Conservation (phyloP, 2,113 vertebrate species). For the Poeciliopsis occidentalis region DNA sequence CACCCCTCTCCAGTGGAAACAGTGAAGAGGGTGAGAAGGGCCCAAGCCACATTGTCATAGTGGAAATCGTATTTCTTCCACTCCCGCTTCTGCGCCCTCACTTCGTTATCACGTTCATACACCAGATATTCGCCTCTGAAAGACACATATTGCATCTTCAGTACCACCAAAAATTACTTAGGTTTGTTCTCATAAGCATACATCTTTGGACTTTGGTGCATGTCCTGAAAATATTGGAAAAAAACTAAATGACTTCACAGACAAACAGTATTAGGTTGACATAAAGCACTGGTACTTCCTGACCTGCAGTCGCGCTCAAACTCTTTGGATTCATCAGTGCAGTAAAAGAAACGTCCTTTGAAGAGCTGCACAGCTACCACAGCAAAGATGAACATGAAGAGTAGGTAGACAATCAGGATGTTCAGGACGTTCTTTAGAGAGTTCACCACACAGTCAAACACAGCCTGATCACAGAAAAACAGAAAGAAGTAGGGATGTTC, state of each 20-base stretch:
- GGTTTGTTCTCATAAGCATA: neutral
- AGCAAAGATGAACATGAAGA: constrained; percentile 99
- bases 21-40: constrained; percentile 96
- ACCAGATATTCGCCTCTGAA: constrained; percentile 92
- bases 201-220: neutral
- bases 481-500: neutral
- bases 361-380: constrained; percentile 97
- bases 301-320: constrained; percentile 88
- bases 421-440: constrained; percentile 96
- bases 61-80: constrained; percentile 98
- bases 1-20: constrained; percentile 97
- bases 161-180: neutral
- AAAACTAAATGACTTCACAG: neutral
- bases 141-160: constrained; percentile 23
- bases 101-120: constrained; percentile 92
- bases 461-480: constrained; percentile 80
- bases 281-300: constrained; percentile 2
- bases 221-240: neutral
- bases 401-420: constrained; percentile 97
- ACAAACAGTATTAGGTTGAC: neutral
- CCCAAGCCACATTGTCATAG: constrained; percentile 98
- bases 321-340: constrained; percentile 95
- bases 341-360: constrained; percentile 96
- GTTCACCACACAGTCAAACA: constrained; percentile 97
- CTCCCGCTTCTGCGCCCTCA: constrained; percentile 94